Evolutionary conservation across 2,888 invertebrate species (phyloP).

Genomic region (Clostera curtula): DNA sequence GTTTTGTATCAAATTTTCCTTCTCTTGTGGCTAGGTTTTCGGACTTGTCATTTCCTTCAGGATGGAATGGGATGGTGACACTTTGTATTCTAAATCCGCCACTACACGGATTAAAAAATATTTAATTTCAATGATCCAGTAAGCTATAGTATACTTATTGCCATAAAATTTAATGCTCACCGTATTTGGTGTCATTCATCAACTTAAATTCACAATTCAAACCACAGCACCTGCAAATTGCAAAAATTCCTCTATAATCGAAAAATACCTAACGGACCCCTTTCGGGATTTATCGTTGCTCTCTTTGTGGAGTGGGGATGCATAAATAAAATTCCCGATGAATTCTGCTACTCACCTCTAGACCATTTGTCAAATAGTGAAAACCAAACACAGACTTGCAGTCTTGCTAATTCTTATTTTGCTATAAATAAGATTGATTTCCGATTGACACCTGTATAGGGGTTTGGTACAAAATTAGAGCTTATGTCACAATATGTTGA

Average conservation of each 20-base stretch:
- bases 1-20: too few relatives aligned
- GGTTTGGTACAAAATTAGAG: constrained; percentile 23
- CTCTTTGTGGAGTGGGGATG: constrained; percentile 53
- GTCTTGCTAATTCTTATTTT: constrained; percentile 10
- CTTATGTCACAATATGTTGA: constrained; percentile 43
- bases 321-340: constrained; percentile 53
- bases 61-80: too few relatives aligned
- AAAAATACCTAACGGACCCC: constrained; percentile 41
- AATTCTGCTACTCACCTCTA: constrained; percentile 59
- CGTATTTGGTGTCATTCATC: constrained; percentile 8
- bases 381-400: constrained; percentile 25
- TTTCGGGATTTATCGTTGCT: constrained; percentile 49
- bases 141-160: too few relatives aligned
- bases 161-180: too few relatives aligned
- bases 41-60: too few relatives aligned
- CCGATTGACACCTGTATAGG: constrained; percentile 8
- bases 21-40: too few relatives aligned
- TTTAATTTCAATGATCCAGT: too few relatives aligned
- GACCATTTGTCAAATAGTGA: constrained; percentile 61
- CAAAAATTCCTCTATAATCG: constrained; percentile 26
- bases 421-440: constrained; percentile 16
- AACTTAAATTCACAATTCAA: constrained; percentile 11
- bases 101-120: too few relatives aligned
- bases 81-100: too few relatives aligned
- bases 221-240: constrained; percentile 10